These are phyloP conservation scores for Hydrotaea diabolus DNA, from an alignment of 2,888 invertebrate genomes.

Conservation along the genomic window DNA sequence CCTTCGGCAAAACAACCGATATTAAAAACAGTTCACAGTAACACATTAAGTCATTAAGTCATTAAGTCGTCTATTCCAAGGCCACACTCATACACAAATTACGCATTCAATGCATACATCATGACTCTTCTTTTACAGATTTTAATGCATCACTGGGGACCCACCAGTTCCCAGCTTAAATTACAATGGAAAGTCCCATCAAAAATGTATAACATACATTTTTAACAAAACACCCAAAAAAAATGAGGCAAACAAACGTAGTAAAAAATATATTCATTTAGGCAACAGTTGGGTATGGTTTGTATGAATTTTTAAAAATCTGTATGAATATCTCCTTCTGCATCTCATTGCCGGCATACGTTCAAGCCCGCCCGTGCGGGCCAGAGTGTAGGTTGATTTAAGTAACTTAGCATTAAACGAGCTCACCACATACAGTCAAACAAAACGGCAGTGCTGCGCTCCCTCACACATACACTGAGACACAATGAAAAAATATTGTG, in stretches of 20 bases:
- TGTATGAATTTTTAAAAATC: conserved; percentile 20
- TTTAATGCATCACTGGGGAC: background rate
- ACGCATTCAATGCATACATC: background rate
- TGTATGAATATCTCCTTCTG: background rate
- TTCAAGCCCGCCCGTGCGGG: background rate
- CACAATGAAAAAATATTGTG: background rate
- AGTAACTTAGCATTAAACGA: conserved; percentile 35
- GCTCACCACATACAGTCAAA: conserved; percentile 10
- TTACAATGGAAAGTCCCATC: conserved; percentile 5
- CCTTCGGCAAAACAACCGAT: too few relatives aligned
- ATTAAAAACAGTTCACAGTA: too few relatives aligned
- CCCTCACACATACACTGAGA: background rate
- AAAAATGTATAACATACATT: conserved; percentile 15
- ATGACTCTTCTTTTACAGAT: background rate
- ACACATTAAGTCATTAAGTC: too few relatives aligned
- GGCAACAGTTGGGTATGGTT: conserved; percentile 49
- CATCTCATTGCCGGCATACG: background rate
- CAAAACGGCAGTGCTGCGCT: background rate
- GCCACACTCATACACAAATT: background rate
- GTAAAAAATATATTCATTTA: conserved; percentile 44
- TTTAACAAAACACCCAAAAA: conserved; percentile 43
- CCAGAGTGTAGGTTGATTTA: conserved; percentile 50
- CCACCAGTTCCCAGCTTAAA: background rate
- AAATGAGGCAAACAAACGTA: background rate
- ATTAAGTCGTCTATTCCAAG: too few relatives aligned